phyloP scores from a whole-genome alignment of 2,113 vertebrate genomes.

The Oryzias curvinotus region DNA sequence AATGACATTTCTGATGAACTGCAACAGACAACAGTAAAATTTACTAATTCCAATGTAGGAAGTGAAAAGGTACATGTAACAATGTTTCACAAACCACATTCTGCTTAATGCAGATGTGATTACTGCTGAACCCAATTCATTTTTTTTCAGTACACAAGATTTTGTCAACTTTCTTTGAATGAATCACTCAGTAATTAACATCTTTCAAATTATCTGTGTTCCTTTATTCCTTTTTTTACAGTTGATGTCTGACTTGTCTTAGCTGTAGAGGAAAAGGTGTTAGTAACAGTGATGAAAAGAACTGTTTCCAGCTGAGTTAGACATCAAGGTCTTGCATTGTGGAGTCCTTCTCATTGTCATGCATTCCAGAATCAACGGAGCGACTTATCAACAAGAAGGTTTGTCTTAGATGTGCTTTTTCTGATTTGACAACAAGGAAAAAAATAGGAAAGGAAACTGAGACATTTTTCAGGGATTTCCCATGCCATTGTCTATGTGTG shows the following conservation, averaged over 20 bases:
- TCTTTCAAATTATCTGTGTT: background rate
- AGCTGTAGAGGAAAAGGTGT: background rate
- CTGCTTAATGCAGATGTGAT: too few relatives aligned
- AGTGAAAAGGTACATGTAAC: too few relatives aligned
- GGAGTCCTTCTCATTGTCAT: background rate
- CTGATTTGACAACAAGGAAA: too few relatives aligned
- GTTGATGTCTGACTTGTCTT: slow-evolving; percentile 1
- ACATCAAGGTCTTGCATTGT: background rate
- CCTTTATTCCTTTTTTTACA: background rate
- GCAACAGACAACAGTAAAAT: background rate
- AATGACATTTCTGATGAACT: background rate
- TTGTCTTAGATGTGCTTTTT: background rate
- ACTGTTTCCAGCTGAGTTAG: background rate
- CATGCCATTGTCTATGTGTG: too few relatives aligned
- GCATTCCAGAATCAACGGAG: background rate
- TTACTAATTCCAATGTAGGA: too few relatives aligned
- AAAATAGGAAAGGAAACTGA: too few relatives aligned
- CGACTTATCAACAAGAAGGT: background rate
- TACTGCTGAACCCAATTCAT: too few relatives aligned
- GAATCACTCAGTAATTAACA: background rate
- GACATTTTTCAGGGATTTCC: too few relatives aligned
- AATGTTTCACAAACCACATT: too few relatives aligned
- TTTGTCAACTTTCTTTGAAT: too few relatives aligned
- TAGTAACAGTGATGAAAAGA: slow-evolving; percentile 1
- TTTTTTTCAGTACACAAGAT: too few relatives aligned